phyloP scores from a whole-genome alignment of 2,113 vertebrate species.

The Aldabrachelys gigantea region DNA sequence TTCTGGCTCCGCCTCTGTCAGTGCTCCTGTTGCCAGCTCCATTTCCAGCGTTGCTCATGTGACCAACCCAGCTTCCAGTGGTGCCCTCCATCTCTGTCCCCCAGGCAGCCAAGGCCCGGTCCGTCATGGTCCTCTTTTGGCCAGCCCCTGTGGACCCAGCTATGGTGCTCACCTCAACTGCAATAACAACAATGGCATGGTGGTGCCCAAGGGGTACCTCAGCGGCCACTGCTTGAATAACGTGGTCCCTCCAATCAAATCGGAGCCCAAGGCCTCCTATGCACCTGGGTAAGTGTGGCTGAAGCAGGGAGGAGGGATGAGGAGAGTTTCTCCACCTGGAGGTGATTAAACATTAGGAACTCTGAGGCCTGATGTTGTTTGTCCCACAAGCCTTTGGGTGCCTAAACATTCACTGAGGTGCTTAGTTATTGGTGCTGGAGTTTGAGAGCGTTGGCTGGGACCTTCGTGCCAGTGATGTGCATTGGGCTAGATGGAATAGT shows the following conservation, averaged over 20 bases:
- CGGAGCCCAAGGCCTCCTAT: slow-evolving; percentile 93
- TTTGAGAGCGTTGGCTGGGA: background rate
- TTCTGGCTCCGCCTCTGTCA: slow-evolving; percentile 68
- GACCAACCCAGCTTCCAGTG: slow-evolving; percentile 64
- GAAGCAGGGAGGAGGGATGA: background rate
- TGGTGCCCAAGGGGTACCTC: slow-evolving; percentile 88
- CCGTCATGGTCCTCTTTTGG: slow-evolving; percentile 75
- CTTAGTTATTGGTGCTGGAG: background rate
- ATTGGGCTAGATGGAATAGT: background rate
- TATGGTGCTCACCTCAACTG: slow-evolving; percentile 81
- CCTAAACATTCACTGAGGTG: accelerated
- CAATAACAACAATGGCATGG: slow-evolving; percentile 84
- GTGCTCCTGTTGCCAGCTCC: slow-evolving; percentile 13
- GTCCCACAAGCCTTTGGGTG: accelerated
- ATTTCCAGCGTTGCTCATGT: slow-evolving; percentile 26
- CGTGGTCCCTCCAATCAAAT: slow-evolving; percentile 87
- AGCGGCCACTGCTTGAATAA: slow-evolving; percentile 79
- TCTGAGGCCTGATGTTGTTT: background rate
- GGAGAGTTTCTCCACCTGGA: background rate
- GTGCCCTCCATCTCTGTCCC: slow-evolving; percentile 77
- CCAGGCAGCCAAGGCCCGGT: slow-evolving; percentile 67
- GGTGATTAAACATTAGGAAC: background rate
- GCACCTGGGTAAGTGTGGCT: slow-evolving; percentile 88
- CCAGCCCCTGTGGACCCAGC: slow-evolving; percentile 70
- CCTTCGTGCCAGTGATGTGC: background rate